Conservation (phyloP, 2,888 invertebrate species). For the Cremastinae sp. region DNA sequence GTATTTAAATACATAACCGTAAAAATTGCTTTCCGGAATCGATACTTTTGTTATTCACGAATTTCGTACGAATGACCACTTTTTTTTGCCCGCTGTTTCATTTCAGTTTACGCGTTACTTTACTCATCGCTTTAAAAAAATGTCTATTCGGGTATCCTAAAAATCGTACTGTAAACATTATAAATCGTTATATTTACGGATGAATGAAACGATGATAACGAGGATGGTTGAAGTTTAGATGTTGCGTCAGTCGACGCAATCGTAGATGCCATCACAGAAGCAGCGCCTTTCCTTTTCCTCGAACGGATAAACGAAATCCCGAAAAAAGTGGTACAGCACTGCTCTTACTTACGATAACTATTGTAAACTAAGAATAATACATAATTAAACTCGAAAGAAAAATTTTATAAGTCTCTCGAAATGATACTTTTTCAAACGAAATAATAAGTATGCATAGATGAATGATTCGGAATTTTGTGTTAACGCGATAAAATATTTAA, state of each 20-base stretch:
- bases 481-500: conserved; percentile 18
- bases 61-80: conserved; percentile 27
- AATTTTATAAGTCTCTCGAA: conserved; percentile 20
- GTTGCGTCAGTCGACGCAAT: conserved; percentile 54
- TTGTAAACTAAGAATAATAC: conserved; percentile 4
- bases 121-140: background rate
- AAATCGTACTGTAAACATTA: conserved; percentile 39
- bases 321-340: conserved; percentile 49
- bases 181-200: conserved; percentile 27
- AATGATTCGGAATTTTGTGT: conserved; percentile 3
- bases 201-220: conserved; percentile 47
- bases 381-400: conserved; percentile 19
- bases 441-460: background rate
- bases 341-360: conserved; percentile 13
- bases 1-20: conserved; percentile 47
- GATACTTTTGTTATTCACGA: conserved; percentile 25
- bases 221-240: conserved; percentile 50
- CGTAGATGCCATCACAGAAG: conserved; percentile 55
- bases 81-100: conserved; percentile 18
- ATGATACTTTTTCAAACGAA: background rate
- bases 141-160: conserved; percentile 8
- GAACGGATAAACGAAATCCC: conserved; percentile 30
- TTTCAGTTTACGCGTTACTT: conserved; percentile 4
- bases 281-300: conserved; percentile 42
- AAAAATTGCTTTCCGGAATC: conserved; percentile 41